Conservation (phyloP, 2,888 invertebrate species). For the Shargacucullia verbasci region DNA sequence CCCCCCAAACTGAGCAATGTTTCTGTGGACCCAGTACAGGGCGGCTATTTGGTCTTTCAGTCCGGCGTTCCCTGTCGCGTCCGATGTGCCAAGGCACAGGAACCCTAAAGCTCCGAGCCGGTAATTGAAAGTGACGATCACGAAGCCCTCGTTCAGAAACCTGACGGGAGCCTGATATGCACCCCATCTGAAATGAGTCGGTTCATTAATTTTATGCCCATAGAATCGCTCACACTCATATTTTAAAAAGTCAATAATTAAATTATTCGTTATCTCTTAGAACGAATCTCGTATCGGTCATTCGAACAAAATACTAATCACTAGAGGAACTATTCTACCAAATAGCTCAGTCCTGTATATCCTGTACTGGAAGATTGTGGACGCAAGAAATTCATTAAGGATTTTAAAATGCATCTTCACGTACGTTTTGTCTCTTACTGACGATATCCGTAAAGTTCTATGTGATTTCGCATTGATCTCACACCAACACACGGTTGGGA, state of each 20-base stretch:
- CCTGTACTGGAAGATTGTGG: not conserved
- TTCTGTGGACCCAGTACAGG: conserved; percentile 80
- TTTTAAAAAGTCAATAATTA: too few species aligned
- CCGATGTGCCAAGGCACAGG: conserved; percentile 72
- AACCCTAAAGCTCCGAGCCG: conserved; percentile 82
- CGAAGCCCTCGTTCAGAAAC: conserved; percentile 68
- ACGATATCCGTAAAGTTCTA: not conserved
- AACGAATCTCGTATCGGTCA: too few species aligned
- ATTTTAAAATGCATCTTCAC: conserved; percentile 8
- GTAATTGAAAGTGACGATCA: conserved; percentile 81
- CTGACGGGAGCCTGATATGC: conserved; percentile 66
- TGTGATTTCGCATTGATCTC: conserved; percentile 4
- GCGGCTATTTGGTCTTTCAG: conserved; percentile 83
- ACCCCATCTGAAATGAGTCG: conserved; percentile 75
- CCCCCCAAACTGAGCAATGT: conserved; percentile 80
- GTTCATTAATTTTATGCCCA: not conserved
- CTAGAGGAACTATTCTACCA: too few species aligned
- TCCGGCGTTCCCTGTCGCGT: conserved; percentile 80
- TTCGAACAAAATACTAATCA: too few species aligned
- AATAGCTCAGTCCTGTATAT: not conserved
- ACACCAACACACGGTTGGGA: conserved; percentile 13
- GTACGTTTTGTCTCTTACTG: conserved; percentile 4
- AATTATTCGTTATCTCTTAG: too few species aligned
- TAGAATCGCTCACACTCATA: not conserved
- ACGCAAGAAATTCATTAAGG: not conserved